phyloP scores from a whole-genome alignment of 2,888 invertebrate genomes.

The Lithophane ornitopus region DNA sequence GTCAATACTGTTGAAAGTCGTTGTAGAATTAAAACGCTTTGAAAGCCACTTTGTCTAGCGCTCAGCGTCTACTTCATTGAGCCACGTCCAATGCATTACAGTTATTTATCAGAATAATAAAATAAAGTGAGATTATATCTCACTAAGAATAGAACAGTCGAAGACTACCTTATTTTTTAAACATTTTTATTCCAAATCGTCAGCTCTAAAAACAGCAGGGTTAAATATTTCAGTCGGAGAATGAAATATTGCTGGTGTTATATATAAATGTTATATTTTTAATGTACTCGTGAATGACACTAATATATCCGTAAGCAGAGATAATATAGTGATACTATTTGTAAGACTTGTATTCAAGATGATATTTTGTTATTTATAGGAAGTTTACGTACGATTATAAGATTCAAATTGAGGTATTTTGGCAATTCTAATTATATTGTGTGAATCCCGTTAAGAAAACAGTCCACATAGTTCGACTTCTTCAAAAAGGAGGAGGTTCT shows the following conservation, averaged over 20 bases:
- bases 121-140: too few relatives aligned
- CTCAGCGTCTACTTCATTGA: too few relatives aligned
- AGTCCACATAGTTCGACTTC: too few relatives aligned
- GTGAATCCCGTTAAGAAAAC: neutral
- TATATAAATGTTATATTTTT: conserved; percentile 64
- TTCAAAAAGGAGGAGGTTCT: too few relatives aligned
- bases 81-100: too few relatives aligned
- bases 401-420: neutral
- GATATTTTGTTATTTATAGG: conserved; percentile 1
- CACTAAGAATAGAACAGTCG: too few relatives aligned
- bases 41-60: too few relatives aligned
- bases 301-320: conserved; percentile 50
- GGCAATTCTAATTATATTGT: neutral
- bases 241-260: conserved; percentile 63
- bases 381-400: neutral
- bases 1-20: too few relatives aligned
- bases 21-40: too few relatives aligned
- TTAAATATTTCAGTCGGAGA: conserved; percentile 66
- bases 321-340: conserved; percentile 17
- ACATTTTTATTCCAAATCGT: conserved; percentile 30
- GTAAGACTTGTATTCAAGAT: neutral
- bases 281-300: conserved; percentile 62
- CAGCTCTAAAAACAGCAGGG: conserved; percentile 36
- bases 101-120: too few relatives aligned
- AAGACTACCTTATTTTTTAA: too few relatives aligned